Evolutionary conservation across 2,888 invertebrate genomes (phyloP).

Genomic region (Orthosia gracilis): DNA sequence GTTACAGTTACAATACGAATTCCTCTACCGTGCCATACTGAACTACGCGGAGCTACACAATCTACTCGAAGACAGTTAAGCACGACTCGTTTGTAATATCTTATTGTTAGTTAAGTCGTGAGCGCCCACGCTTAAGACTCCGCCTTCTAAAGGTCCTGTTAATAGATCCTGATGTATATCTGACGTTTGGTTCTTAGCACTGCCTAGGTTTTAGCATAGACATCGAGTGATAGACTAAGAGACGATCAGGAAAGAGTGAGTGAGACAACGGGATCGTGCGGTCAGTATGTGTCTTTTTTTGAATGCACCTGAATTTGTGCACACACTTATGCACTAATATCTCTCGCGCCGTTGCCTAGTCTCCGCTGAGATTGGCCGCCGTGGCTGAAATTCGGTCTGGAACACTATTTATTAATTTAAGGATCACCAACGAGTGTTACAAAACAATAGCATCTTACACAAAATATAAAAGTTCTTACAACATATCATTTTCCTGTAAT

Average conservation of each 20-base stretch:
- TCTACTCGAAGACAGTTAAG: constrained; percentile 92
- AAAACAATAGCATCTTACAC: no score
- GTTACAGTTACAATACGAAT: constrained; percentile 97
- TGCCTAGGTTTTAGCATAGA: constrained; percentile 21
- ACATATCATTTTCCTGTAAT: no score
- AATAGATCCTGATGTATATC: constrained; percentile 51
- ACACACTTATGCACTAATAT: no score
- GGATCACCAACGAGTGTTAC: no score
- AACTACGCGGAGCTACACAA: constrained; percentile 97
- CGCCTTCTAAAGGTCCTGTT: constrained; percentile 66
- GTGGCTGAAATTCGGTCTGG: no score
- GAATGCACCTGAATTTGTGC: no score
- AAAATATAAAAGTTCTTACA: no score
- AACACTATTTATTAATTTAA: no score
- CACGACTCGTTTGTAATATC: constrained; percentile 42
- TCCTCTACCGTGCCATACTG: constrained; percentile 97
- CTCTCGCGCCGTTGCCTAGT: no score
- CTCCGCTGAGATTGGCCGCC: no score
- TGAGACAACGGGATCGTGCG: background rate
- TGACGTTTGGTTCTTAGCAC: constrained; percentile 38
- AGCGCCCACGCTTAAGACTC: constrained; percentile 40
- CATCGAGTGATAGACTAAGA: background rate
- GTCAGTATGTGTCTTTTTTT: background rate
- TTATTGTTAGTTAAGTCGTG: constrained; percentile 46
- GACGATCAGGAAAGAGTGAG: background rate